Conservation (phyloP, 2,797 vertebrate genomes). For the Cossypha dichroa region DNA sequence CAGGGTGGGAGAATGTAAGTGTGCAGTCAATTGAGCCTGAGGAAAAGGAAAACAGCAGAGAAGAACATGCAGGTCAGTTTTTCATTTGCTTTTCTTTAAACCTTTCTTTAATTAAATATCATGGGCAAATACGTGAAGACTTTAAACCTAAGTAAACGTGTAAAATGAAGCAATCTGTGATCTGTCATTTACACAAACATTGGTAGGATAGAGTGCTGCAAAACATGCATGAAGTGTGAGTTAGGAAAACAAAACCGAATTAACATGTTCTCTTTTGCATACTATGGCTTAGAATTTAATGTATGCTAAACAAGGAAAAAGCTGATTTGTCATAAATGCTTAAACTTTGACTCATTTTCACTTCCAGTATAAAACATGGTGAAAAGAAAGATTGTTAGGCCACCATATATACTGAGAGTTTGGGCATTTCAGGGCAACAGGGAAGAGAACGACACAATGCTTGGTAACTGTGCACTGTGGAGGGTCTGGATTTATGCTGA, state of each 20-base stretch:
- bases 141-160: background rate
- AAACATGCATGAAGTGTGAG: background rate
- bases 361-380: background rate
- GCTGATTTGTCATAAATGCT: background rate
- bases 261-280: background rate
- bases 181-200: background rate
- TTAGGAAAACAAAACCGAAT: background rate
- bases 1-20: constrained; percentile 90
- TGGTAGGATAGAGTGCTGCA: background rate
- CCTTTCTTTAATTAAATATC: background rate
- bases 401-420: background rate
- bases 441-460: background rate
- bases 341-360: background rate
- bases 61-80: background rate
- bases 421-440: background rate
- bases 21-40: constrained; percentile 87
- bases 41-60: constrained; percentile 27
- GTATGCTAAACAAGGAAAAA: background rate
- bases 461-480: background rate
- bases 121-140: background rate
- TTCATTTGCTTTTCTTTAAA: background rate
- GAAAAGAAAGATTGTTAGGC: background rate
- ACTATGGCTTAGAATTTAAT: background rate
- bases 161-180: background rate
- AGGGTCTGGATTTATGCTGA: background rate